phyloP scores from a whole-genome alignment of 37 sponge, comb jelly and placozoan species.

The Amphimedon queenslandica region DNA sequence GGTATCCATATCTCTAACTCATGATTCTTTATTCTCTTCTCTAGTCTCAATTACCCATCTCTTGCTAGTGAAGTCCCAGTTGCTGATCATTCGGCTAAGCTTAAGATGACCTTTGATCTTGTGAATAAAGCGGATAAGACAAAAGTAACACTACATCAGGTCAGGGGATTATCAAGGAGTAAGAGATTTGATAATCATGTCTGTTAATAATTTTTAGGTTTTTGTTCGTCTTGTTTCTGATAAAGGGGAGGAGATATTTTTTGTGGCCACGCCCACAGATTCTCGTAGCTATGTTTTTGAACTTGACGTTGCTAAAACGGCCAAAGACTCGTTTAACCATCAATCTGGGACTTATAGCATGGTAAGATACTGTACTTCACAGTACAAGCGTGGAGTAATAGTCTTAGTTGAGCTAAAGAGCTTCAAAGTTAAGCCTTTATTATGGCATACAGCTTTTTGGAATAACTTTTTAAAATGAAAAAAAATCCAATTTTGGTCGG shows the following conservation, averaged over 20 bases:
- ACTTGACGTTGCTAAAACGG: constrained; percentile 45
- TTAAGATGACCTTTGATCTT: neutral
- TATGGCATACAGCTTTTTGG: no score
- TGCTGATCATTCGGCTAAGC: neutral
- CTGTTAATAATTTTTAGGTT: constrained; percentile 49
- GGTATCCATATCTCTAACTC: neutral
- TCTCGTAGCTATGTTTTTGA: constrained; percentile 51
- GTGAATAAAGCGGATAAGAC: neutral
- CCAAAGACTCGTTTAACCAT: constrained; percentile 25
- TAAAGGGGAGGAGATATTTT: constrained; percentile 63
- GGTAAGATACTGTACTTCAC: no score
- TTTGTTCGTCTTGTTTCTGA: constrained; percentile 66
- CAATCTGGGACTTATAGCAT: constrained; percentile 34
- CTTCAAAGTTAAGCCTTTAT: no score
- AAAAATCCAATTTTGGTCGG: no score
- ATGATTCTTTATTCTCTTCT: no score
- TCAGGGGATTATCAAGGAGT: constrained; percentile 2
- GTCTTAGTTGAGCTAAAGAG: no score
- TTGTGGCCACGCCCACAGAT: constrained; percentile 60
- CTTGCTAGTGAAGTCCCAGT: neutral
- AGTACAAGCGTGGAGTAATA: no score
- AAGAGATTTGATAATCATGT: no score
- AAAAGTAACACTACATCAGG: neutral
- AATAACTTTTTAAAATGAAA: no score
- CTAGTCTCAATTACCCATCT: neutral